Evolutionary conservation across 2,888 invertebrate genomes (phyloP).

Genomic region (Noctuana brunneofusca): DNA sequence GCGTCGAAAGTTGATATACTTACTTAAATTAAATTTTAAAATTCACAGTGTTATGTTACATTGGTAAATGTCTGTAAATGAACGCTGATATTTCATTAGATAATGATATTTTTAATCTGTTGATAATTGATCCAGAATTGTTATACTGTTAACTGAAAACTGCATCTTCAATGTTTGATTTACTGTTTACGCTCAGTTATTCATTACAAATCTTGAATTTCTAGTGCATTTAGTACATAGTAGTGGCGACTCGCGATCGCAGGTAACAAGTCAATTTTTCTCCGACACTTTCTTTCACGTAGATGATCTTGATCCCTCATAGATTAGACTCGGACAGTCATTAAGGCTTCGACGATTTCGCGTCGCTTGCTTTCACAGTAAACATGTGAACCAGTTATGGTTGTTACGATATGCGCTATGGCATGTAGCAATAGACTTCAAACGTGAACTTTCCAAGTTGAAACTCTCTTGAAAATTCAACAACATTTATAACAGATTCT

Average conservation of each 20-base stretch:
- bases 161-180: background rate
- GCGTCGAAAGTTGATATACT: too few species aligned
- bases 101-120: too few species aligned
- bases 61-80: too few species aligned
- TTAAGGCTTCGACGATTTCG: slow-evolving; percentile 31
- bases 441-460: background rate
- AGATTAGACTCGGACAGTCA: slow-evolving; percentile 32
- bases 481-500: too few species aligned
- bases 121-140: too few species aligned
- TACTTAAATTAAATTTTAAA: too few species aligned
- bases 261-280: slow-evolving; percentile 21
- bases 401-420: background rate
- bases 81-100: too few species aligned
- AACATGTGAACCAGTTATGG: slow-evolving; percentile 30
- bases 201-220: background rate
- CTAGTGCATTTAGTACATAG: background rate
- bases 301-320: slow-evolving; percentile 23
- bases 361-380: slow-evolving; percentile 33
- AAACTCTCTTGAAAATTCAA: too few species aligned
- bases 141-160: too few species aligned
- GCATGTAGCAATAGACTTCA: background rate
- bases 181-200: background rate
- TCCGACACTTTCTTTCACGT: slow-evolving; percentile 26
- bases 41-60: too few species aligned
- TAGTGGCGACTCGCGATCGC: background rate